Conservation (phyloP, 2,888 invertebrate genomes). For the Plutella xylostella region DNA sequence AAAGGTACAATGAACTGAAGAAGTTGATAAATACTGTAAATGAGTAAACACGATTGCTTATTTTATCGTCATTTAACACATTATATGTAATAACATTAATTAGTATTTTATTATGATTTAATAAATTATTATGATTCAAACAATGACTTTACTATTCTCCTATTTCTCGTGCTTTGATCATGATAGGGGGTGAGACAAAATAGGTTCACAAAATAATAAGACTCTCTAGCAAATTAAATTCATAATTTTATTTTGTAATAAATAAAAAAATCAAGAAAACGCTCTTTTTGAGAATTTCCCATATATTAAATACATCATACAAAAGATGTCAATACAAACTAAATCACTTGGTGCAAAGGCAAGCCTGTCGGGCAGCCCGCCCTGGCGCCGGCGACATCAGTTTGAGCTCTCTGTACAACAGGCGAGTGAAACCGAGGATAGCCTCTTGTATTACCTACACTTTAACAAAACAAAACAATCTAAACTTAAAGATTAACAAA, state of each 20-base stretch:
- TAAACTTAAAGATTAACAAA: slow-evolving; percentile 52
- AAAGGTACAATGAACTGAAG: background rate
- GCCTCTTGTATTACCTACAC: slow-evolving; percentile 52
- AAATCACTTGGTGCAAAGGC: slow-evolving; percentile 71
- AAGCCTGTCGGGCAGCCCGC: slow-evolving; percentile 42
- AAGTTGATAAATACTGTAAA: too few species aligned
- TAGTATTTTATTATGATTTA: too few species aligned
- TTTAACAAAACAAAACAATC: slow-evolving; percentile 46
- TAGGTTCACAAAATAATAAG: slow-evolving; percentile 31
- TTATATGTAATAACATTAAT: too few species aligned
- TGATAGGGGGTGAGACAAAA: too few species aligned
- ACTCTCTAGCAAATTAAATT: slow-evolving; percentile 64
- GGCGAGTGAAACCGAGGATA: slow-evolving; percentile 62
- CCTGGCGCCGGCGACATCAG: slow-evolving; percentile 24
- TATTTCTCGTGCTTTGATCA: too few species aligned
- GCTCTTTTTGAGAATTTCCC: slow-evolving; percentile 60
- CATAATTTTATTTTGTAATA: slow-evolving; percentile 69
- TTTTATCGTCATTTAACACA: too few species aligned
- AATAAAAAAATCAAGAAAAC: slow-evolving; percentile 68
- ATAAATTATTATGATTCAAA: too few species aligned
- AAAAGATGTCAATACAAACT: slow-evolving; percentile 69
- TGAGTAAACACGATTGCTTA: too few species aligned
- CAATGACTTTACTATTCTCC: too few species aligned
- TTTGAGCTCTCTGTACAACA: slow-evolving; percentile 37
- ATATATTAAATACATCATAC: slow-evolving; percentile 69